Percentiles rank a stretch among this genome's conserved stretches.
These are phyloP conservation scores for Heliconius nattereri DNA, from an alignment of 1,140 invertebrate species.

Conservation along the genomic window DNA sequence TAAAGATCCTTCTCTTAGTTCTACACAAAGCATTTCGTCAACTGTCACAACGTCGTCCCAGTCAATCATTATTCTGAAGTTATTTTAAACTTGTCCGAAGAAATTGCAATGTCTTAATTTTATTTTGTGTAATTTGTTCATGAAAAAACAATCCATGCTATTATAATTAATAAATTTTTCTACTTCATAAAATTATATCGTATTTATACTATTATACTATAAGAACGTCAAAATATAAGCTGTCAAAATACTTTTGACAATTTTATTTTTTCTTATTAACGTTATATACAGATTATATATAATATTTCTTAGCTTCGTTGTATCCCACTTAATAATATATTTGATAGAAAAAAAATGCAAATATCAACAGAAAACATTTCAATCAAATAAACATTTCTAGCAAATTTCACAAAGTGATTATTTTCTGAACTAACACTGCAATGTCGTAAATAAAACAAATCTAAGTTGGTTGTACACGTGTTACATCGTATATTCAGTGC, in stretches of 20 bases:
- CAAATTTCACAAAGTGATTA: background rate
- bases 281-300: background rate
- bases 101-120: background rate
- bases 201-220: background rate
- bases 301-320: too few species aligned
- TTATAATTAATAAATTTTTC: background rate
- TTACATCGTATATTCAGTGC: constrained; percentile 4
- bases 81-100: background rate
- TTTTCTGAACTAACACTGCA: too few species aligned
- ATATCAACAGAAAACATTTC: background rate
- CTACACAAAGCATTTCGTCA: constrained; percentile 40
- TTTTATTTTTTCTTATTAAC: background rate
- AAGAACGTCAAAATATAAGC: background rate
- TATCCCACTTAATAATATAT: too few species aligned
- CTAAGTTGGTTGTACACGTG: background rate
- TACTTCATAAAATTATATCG: background rate
- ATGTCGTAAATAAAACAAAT: background rate
- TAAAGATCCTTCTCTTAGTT: constrained; percentile 43
- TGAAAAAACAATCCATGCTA: background rate
- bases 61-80: constrained; percentile 1
- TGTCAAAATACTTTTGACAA: background rate
- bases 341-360: too few species aligned
- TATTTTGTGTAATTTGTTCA: background rate
- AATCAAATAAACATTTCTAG: background rate
- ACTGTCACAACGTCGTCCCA: constrained; percentile 24